Evolutionary conservation across 2,797 vertebrate genomes (phyloP).

Genomic region (Cryptoprocta ferox): DNA sequence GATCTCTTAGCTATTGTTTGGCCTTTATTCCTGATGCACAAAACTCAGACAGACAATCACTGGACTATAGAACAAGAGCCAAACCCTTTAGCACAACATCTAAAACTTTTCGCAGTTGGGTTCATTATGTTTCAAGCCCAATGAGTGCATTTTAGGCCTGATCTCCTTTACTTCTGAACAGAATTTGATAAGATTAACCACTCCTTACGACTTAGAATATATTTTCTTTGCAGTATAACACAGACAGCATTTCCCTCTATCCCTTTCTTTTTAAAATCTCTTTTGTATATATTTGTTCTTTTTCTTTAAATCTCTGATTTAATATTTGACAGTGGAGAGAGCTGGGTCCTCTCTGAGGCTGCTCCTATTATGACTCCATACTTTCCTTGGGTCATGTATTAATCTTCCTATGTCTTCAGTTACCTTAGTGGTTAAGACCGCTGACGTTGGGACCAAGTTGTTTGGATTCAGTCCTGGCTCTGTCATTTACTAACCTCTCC

Average conservation of each 20-base stretch:
- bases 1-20: neutral
- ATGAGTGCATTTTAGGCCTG: neutral
- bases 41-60: neutral
- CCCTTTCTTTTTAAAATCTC: neutral
- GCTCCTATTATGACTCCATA: fast-evolving
- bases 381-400: neutral
- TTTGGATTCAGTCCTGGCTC: neutral
- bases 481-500: neutral
- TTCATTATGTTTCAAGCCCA: neutral
- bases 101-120: neutral
- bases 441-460: neutral
- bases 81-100: neutral
- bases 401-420: neutral
- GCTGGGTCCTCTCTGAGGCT: fast-evolving
- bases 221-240: neutral
- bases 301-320: neutral
- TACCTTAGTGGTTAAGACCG: neutral
- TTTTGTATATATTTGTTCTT: neutral
- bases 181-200: neutral
- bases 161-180: neutral
- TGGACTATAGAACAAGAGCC: neutral
- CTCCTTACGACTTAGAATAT: neutral
- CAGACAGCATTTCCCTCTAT: neutral
- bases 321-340: neutral
- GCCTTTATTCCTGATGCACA: neutral